Base-by-base conservation (phyloP, 2,113 vertebrate species). In the Zosterops pallidus region DNA sequence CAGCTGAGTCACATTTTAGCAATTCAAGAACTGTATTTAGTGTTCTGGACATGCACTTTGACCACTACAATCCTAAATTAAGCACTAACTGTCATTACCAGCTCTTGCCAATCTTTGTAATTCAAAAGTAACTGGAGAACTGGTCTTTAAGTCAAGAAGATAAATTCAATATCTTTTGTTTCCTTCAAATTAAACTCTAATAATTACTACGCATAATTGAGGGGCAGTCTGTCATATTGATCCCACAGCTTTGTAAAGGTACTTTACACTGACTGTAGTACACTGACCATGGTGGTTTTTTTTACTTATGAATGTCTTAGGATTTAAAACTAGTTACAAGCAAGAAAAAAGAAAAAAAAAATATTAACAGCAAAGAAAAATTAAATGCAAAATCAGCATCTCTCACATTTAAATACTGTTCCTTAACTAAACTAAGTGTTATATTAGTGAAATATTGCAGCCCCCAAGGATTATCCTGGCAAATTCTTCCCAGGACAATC, bases 171-270 rank as follows among this genome's bases (percentile, higher is more conserved):
- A 2, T 72, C 26, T 87, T 94, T 46, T 79, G 46, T 75, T 95
- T 85, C 84, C 20, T 91, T 85, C 78, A 94, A 65, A 94, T 92
- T 94, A 85, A 91, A 69, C 18, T 85, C 16, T 90, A 69, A 72
- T 89, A 87, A 71, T 85, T 83, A 42, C 20, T 87, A 24, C 29
- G 83, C 52, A 16, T 72, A 76, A 87, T 60, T 91, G 53, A 95
- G 53, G 21, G 7, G 3, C 11, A 72, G 19, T 78, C 28, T 83
- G 46, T 74, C 55, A 70, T 65, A 90, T 71, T 57, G 75, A 94
- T 69, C 19, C 28, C 13, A 69, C 12, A 39, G 29, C 23, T 89
- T 72, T 85, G 44, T 69, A 79, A 23, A 81, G 53, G 6, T 64
- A 42, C 55, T 84, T 89, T 71, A 22, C 9, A 70, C 21, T 65